Percentiles rank a stretch among this genome's conserved stretches.
Conservation (phyloP, 2,888 invertebrate genomes). For the Suillia variegata region DNA sequence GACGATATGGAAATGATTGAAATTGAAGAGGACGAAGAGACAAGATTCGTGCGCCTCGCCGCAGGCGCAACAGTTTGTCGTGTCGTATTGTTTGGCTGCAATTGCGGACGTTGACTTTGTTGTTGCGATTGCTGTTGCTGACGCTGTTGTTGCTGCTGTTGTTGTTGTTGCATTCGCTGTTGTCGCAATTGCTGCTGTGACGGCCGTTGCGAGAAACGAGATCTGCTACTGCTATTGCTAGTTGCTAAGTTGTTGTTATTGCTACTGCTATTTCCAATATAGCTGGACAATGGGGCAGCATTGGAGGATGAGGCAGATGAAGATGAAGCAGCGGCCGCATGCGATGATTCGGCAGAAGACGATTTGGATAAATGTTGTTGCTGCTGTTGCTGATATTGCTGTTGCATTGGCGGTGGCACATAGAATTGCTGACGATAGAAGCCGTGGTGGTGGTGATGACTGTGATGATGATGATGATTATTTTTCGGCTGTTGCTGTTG, state of each 20-base stretch:
- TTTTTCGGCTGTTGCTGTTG: constrained; percentile 9
- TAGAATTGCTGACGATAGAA: constrained; percentile 55
- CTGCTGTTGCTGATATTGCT: constrained; percentile 40
- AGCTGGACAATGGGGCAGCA: too few relatives aligned
- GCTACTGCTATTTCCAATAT: constrained; percentile 13
- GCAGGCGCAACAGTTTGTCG: constrained; percentile 23
- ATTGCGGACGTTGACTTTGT: constrained; percentile 7
- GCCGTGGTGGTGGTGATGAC: constrained; percentile 29
- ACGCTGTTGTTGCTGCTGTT: constrained; percentile 22
- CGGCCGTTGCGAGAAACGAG: constrained; percentile 7
- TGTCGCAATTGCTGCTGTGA: constrained; percentile 36
- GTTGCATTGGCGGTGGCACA: constrained; percentile 55
- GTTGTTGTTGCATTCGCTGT: constrained; percentile 33
- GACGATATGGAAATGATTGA: constrained; percentile 58
- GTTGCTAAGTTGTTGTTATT: constrained; percentile 18
- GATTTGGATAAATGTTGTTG: constrained; percentile 33
- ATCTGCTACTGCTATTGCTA: too few relatives aligned
- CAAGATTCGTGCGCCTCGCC: constrained; percentile 38
- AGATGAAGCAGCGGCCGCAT: constrained; percentile 22
- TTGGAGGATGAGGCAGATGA: constrained; percentile 14
- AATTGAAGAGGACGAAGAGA: constrained; percentile 49
- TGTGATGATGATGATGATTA: constrained; percentile 19
- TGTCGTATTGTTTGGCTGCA: constrained; percentile 10
- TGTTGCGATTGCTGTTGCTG: constrained; percentile 15
- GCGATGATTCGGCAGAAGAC: constrained; percentile 30